Base-by-base conservation (phyloP, 2,888 invertebrate species). In the Agonopterix alstromeriana region DNA sequence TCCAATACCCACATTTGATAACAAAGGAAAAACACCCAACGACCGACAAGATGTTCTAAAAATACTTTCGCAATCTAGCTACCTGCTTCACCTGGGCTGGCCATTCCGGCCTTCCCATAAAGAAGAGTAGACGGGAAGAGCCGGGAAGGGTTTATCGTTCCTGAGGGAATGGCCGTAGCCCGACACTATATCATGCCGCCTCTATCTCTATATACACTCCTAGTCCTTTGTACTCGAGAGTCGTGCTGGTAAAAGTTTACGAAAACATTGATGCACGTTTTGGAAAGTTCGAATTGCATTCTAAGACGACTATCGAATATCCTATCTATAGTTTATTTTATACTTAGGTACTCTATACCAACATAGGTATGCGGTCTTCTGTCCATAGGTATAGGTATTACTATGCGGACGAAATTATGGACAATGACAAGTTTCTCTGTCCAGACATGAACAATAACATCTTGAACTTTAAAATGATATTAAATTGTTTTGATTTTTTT, bases 71-170 rank as follows among this genome's bases (percentile, higher is more conserved):
- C 83, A 85, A 85, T 85, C 83, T 85, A 80, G 77, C 77, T 83
- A 84, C 85, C 84, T 84, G 84, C 27, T 77, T 84, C 84, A 86
- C 84, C 84, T 86, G 86, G 80, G 80, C 81, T 78, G 82, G 80
- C 84, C 82, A 80, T 84, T 83, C 82, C 82, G 82, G 77, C 82
- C 85, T 85, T 74, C 81, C 84, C 86, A 87, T 88, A 88, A 87
- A 88, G 87, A 86, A 87, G 85, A 85, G 86, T 81, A 82, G 79
- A 78, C 80, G 82, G 85, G 82, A 83, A 82, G 86, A 77, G 72
- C 62, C 73, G 74, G 81, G 85, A 82, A 83, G 87, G 87, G 85
- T 87, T 88, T 88, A 87, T 87, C 83, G 87, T 77, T 71, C 88
- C 88, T 81, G 66, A 73, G 87, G 88, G 88, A 86, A 63, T 78